Evolutionary conservation across 2,888 invertebrate genomes (phyloP).

Genomic region (Acleris sparsana): DNA sequence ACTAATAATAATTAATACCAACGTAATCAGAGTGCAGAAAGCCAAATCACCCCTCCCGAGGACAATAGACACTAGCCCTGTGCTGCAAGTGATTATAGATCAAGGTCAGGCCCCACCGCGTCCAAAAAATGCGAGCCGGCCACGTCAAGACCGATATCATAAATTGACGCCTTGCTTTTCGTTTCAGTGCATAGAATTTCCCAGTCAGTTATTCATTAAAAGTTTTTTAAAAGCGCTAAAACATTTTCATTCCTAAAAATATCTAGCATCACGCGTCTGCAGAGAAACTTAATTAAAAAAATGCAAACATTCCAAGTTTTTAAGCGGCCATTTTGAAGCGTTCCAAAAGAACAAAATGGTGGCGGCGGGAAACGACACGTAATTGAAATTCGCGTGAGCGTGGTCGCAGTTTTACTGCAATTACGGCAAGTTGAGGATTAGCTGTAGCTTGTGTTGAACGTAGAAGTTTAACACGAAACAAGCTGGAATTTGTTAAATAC

Average conservation of each 20-base stretch:
- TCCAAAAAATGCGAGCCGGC: too few relatives aligned
- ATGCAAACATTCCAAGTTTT: slow-evolving; percentile 10
- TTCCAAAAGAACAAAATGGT: slow-evolving; percentile 24
- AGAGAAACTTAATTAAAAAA: slow-evolving; percentile 30
- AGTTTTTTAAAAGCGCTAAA: not conserved
- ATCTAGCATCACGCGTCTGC: slow-evolving; percentile 11
- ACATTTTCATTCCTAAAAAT: not conserved
- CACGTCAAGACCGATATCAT: too few relatives aligned
- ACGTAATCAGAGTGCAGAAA: too few relatives aligned
- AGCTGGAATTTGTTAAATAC: not conserved
- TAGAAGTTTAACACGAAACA: not conserved
- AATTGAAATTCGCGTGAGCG: slow-evolving; percentile 26
- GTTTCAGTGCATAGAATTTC: too few relatives aligned
- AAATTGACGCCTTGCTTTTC: too few relatives aligned
- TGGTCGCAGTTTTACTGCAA: slow-evolving; percentile 11
- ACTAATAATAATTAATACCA: too few relatives aligned
- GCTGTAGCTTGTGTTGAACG: slow-evolving; percentile 3
- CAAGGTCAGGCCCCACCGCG: too few relatives aligned
- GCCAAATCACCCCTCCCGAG: too few relatives aligned
- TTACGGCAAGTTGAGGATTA: slow-evolving; percentile 10
- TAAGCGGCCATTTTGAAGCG: slow-evolving; percentile 16
- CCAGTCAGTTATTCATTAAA: not conserved
- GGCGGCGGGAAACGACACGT: slow-evolving; percentile 27
- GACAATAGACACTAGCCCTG: too few relatives aligned
- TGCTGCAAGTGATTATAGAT: too few relatives aligned